Evolutionary conservation across 2,888 invertebrate genomes (phyloP).

Genomic region (Candidula unifasciata): DNA sequence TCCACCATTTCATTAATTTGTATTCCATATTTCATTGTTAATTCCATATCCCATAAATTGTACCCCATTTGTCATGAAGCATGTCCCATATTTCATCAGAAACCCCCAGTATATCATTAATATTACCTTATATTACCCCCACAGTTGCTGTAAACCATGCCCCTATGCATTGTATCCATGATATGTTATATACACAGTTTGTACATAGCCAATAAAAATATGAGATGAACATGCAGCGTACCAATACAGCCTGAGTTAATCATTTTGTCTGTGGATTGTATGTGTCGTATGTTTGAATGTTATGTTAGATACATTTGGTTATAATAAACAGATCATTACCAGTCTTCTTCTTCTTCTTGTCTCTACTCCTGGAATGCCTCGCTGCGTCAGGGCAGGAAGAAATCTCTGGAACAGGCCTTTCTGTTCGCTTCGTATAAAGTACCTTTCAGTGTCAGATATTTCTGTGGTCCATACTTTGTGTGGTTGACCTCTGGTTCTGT

Average conservation of each 20-base stretch:
- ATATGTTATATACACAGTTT: slow-evolving; percentile 19
- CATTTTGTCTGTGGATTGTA: neutral
- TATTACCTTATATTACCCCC: neutral
- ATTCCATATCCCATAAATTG: too few relatives aligned
- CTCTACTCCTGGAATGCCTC: too few relatives aligned
- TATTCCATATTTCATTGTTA: neutral
- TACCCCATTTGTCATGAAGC: too few relatives aligned
- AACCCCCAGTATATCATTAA: neutral
- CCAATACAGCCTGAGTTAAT: neutral
- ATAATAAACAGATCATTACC: too few relatives aligned
- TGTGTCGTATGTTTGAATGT: neutral
- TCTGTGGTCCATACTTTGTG: too few relatives aligned
- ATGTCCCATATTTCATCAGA: too few relatives aligned
- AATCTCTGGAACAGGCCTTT: too few relatives aligned
- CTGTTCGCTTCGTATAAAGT: too few relatives aligned
- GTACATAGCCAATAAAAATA: slow-evolving; percentile 14
- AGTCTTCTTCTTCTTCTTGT: too few relatives aligned
- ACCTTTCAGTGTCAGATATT: too few relatives aligned
- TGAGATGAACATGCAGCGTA: slow-evolving; percentile 16
- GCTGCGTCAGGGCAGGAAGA: too few relatives aligned
- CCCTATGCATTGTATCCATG: neutral
- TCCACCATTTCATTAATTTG: neutral
- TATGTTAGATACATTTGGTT: neutral
- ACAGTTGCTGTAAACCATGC: neutral
- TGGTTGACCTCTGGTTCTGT: too few relatives aligned